Evolutionary conservation across 1,140 invertebrate genomes (phyloP), one percentile per base, ranked within the genome.

Genomic region (Zaprionus gabonicus): DNA sequence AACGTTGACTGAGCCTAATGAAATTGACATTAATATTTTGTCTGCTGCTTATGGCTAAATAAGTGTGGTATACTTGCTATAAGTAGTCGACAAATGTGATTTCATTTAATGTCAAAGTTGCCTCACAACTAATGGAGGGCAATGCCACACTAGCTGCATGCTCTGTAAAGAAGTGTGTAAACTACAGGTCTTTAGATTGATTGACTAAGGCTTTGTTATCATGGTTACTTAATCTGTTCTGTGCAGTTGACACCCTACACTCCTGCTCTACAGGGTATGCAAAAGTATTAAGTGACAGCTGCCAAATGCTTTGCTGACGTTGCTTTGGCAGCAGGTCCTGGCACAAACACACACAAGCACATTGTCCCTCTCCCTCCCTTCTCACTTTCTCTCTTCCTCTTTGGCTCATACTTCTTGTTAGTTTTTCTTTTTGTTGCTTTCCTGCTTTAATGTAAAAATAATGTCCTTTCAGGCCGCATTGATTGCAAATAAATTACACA

Each of bases 401-500:
- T 51, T 56, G 2, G 17, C 17, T 58, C 27, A 56, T 12, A 25
- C 25, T 56, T 31, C 27, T 12, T 58, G 31, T n/a, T 20, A 23
- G 25, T 49, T 36, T 27, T 59, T 66, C 36, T 60, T 51, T 1
- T 17, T 49, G 5, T 28, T 7, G 51, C 27, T 13, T 36, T 34
- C 5, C 64, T 31, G 53, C 72, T 84, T 84, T 88, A 88, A 88
- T 90, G 85, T 90, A 72, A 85, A 88, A 85, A 88, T 88, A 88
- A 88, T 90, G 85, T 85, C 85, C 78, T 80, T 75, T 76, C 64
- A 58, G 85, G 81, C 85, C 75, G 76, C 85, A 88, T 88, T 90
- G 85, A 88, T 88, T 84, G 86, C 85, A 90, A 88, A 88, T 88
- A 88, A 90, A 88, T 88, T 82, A 88, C 84, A 78, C 71, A 81